Base-by-base conservation (phyloP, 2,797 vertebrate species). In the Acridotheres tristis region DNA sequence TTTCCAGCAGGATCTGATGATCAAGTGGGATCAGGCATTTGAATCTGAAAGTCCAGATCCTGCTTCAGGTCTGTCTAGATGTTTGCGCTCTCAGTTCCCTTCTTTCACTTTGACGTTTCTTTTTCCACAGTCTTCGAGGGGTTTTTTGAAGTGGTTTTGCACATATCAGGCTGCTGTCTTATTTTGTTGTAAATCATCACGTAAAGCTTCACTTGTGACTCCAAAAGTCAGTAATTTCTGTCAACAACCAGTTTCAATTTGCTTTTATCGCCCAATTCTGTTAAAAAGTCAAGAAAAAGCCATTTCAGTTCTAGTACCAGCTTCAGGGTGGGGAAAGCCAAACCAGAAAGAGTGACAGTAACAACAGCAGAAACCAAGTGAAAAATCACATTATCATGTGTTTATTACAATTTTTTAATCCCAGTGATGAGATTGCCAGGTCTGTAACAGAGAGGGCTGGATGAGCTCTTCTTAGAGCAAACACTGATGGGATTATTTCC, bases 81-180 rank as follows among this genome's bases (percentile, higher is more conserved):
- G 72, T 71, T 96, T 95, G 96, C 96, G 93, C 96, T 98, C 97
- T 97, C 87, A 50, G 95, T 92, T 96, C 94, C 89, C 19, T 93
- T 93, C 95, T 95, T 78, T 91, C 85, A 6, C 72, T 96, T 77
- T 94, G 93, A 96, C 25, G 1, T 89, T 58, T 73, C n/a, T 91
- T 94, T 93, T 87, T 90, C 48, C 93, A 91, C 30, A 1, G 75
- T 58, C 96, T 93, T 94, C 91, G 34, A 65, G 88, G 90, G 89
- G 40, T 92, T 97, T 97, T 98, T 97, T 98, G 97, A 98, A 97
- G 98, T 98, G 97, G 97, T 97, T 98, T 97, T 91, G 54, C 94
- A 81, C 88, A 26, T 97, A 88, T 93, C 25, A 2, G 48, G 63
- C 22, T 15, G 66, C 5, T 66, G 36, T 48, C 67, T 69, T 68